A percentile compares a stretch with the other conserved stretches of the same genome.
Evolutionary conservation across 2,888 invertebrate species (phyloP).

Genomic region (Coelogynopora nodosa): DNA sequence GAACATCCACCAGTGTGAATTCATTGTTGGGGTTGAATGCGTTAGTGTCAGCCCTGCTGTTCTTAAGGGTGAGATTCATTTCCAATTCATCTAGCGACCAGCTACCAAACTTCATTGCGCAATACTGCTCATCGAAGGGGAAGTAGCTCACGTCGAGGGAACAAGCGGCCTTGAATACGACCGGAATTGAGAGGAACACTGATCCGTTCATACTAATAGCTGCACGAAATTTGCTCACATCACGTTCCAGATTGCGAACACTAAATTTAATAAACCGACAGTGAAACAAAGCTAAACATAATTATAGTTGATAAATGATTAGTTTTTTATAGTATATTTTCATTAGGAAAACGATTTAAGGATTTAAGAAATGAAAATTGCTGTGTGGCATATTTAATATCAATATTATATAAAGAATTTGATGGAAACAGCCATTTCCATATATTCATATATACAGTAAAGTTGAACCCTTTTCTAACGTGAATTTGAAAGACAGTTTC

Average conservation of each 20-base stretch:
- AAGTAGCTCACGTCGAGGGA: neutral
- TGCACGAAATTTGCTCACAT: neutral
- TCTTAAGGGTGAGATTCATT: neutral
- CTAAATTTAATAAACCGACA: too few relatives aligned
- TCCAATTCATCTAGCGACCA: neutral
- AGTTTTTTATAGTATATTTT: too few relatives aligned
- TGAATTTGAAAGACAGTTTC: too few relatives aligned
- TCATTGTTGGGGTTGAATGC: neutral
- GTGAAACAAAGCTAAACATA: too few relatives aligned
- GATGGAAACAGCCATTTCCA: too few relatives aligned
- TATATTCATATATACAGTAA: too few relatives aligned
- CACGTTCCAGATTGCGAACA: neutral
- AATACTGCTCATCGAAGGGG: neutral
- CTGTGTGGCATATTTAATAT: too few relatives aligned
- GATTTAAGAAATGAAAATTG: too few relatives aligned
- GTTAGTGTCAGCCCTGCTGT: neutral
- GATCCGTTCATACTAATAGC: neutral
- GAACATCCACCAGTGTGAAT: neutral
- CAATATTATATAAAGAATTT: too few relatives aligned
- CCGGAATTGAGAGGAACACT: neutral
- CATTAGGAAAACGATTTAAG: too few relatives aligned
- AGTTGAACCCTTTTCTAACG: too few relatives aligned
- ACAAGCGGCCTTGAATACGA: neutral
- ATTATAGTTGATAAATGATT: too few relatives aligned
- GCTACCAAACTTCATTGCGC: neutral